Evolutionary conservation across 2,797 vertebrate species (phyloP), one percentile per base, ranked within the genome.

Genomic region (Brachyalestes nurse): DNA sequence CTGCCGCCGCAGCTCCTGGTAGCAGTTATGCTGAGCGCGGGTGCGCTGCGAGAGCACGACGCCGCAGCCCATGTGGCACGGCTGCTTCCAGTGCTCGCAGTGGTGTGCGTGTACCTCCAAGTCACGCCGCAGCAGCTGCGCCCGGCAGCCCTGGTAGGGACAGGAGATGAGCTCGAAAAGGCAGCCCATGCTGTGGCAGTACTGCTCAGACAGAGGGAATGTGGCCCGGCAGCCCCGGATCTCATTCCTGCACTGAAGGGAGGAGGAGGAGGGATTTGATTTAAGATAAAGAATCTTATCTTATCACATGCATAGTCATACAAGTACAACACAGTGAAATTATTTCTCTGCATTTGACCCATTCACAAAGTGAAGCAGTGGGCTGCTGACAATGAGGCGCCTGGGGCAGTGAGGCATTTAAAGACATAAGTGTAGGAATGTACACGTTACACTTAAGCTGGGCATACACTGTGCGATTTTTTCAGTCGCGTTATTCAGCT

Each of bases 211-310:
- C 25, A 94, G 86, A 45, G 90, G 89, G 77, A 91, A 93, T 0
- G 88, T 93, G 72, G 89, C 90, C 23, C 67, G 71, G 77, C 93
- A 94, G 84, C 93, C 93, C 49, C 87, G 87, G 10, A 85, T 84
- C 0, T 83, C 84, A 0, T 94, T 94, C 67, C 87, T 90, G 86
- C 93, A 94, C 93, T 93, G 83, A 0, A 40, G 16, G 57, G 21
- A 14, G 25, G 8, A 14, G 25, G 8, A 19, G 21, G 17, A 42
- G 6, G 21, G 13, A 28, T 51, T 70, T 51, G 34, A 34, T 34
- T 34, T n/a, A n/a, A n/a, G n/a, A n/a, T n/a, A n/a, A n/a, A n/a
- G n/a, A n/a, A n/a, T n/a, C n/a, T n/a, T n/a, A n/a, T n/a, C n/a
- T n/a, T n/a, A n/a, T n/a, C n/a, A n/a, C n/a, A n/a, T n/a, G n/a